Percentiles rank a stretch among this genome's conserved stretches.
Conservation (phyloP, 2,797 vertebrate species). For the Enteromius unitaeniatus region DNA sequence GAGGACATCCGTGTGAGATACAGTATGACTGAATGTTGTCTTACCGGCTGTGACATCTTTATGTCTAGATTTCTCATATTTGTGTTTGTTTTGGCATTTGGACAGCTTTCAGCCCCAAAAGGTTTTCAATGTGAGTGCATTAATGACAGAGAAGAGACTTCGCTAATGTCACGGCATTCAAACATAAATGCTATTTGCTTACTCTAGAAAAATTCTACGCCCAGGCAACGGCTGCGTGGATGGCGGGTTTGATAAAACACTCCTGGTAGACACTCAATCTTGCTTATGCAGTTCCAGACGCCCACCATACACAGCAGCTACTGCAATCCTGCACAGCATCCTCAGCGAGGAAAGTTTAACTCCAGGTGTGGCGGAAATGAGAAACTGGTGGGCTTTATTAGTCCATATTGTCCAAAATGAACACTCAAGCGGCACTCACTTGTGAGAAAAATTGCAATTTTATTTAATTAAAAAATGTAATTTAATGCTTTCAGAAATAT, state of each 20-base stretch:
- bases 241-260: slow-evolving; percentile 74
- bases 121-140: slow-evolving; percentile 57
- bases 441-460: background rate
- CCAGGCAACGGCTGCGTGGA: slow-evolving; percentile 64
- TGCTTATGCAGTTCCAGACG: slow-evolving; percentile 74
- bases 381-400: background rate
- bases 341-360: background rate
- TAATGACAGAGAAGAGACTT: slow-evolving; percentile 67
- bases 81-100: slow-evolving; percentile 67
- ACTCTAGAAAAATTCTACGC: slow-evolving; percentile 69
- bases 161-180: slow-evolving; percentile 72
- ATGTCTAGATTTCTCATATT: slow-evolving; percentile 61
- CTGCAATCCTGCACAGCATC: background rate
- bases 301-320: slow-evolving; percentile 70
- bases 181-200: slow-evolving; percentile 74
- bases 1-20: slow-evolving; percentile 52
- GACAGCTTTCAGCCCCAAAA: slow-evolving; percentile 63
- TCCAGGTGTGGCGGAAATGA: background rate
- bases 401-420: background rate
- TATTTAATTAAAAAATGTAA: background rate
- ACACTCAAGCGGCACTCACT: background rate
- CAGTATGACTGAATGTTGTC: slow-evolving; percentile 47
- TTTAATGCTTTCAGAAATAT: background rate
- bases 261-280: slow-evolving; percentile 70
- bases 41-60: slow-evolving; percentile 27